These are phyloP conservation scores for Drosophila heteroneura DNA, from an alignment of 2,888 invertebrate species.

Conservation along the genomic window DNA sequence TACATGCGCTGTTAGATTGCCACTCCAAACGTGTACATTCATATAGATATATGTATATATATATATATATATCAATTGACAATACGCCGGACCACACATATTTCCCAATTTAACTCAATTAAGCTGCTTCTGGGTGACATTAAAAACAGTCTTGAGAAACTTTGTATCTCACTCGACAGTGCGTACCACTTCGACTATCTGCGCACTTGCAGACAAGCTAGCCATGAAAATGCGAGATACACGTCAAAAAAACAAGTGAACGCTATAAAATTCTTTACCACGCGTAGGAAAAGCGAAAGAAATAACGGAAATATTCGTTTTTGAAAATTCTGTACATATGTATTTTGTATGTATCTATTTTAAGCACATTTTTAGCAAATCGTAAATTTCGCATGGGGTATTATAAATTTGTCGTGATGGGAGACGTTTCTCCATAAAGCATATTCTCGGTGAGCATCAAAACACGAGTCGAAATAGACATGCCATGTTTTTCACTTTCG, in stretches of 20 bases:
- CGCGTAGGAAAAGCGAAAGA: conserved; percentile 19
- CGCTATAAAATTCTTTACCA: conserved; percentile 2
- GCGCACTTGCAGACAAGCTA: neutral
- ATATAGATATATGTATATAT: neutral
- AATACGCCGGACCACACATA: conserved; percentile 53
- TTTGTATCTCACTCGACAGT: conserved; percentile 13
- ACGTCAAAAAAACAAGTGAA: conserved; percentile 37
- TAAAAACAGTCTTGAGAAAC: conserved; percentile 29
- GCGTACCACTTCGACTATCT: conserved; percentile 34
- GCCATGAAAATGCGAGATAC: conserved; percentile 12
- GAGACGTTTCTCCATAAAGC: neutral
- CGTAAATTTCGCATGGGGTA: conserved; percentile 1
- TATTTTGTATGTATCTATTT: conserved; percentile 41
- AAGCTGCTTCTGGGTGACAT: conserved; percentile 56
- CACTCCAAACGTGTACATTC: conserved; percentile 37
- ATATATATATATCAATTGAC: conserved; percentile 54
- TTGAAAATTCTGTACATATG: conserved; percentile 29
- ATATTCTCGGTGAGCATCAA: neutral
- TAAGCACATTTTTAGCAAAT: conserved; percentile 36
- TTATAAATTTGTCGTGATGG: neutral
- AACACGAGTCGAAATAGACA: neutral
- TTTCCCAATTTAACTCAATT: conserved; percentile 76
- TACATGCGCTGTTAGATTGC: conserved; percentile 34
- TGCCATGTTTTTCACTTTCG: neutral
- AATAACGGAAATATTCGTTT: conserved; percentile 63